phyloP scores from a whole-genome alignment of 2,113 vertebrate genomes.

The Willisornis vidua region DNA sequence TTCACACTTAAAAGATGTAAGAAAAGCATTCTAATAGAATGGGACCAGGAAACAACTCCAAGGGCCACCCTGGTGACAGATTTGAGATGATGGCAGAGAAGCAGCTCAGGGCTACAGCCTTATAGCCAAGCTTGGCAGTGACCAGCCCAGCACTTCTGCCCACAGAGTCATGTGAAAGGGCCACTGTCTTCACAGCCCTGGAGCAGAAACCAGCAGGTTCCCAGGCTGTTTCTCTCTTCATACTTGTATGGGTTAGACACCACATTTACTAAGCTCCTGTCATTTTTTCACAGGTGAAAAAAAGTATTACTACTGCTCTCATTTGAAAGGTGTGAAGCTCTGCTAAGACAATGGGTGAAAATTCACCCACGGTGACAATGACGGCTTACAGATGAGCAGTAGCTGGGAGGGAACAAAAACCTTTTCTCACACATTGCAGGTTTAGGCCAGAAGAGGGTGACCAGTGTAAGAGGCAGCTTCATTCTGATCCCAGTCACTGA shows the following conservation, averaged over 20 bases:
- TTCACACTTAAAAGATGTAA: background rate
- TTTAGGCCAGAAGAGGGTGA: background rate
- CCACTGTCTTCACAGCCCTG: fast-evolving
- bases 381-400: background rate
- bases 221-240: background rate
- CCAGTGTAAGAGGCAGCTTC: background rate
- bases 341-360: background rate
- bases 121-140: background rate
- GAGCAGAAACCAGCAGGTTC: background rate
- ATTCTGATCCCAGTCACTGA: background rate
- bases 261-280: background rate
- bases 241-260: background rate
- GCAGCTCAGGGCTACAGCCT: background rate
- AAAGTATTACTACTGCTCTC: background rate
- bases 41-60: background rate
- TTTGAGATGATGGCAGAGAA: background rate
- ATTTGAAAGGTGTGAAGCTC: background rate
- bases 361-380: background rate
- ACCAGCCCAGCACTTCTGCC: background rate
- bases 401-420: background rate
- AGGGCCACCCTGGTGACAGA: background rate
- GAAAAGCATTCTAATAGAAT: background rate
- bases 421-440: background rate
- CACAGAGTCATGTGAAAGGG: background rate
- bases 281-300: background rate